These are phyloP conservation scores for Nasonovia ribisnigri DNA, from an alignment of 2,888 invertebrate species.

Conservation along the genomic window DNA sequence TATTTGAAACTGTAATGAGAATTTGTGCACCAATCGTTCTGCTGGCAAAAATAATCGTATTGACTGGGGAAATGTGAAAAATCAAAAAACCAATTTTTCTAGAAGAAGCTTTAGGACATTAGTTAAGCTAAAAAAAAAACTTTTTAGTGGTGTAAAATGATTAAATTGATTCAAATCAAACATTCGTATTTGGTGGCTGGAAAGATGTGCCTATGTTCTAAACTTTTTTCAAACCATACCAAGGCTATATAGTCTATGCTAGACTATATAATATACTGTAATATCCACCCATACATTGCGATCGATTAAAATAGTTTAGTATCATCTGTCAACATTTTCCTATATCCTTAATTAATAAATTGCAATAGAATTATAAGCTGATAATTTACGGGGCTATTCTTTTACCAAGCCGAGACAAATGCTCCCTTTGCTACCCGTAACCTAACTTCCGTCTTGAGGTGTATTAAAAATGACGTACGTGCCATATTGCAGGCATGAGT, in stretches of 20 bases:
- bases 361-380: neutral
- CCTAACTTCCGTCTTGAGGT: neutral
- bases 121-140: neutral
- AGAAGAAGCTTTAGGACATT: neutral
- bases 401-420: neutral
- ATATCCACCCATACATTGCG: neutral
- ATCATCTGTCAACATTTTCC: neutral
- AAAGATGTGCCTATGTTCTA: neutral
- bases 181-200: neutral
- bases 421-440: neutral
- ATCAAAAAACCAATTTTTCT: no score
- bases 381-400: neutral
- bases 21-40: no score
- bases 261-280: neutral
- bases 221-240: neutral
- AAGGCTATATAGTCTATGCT: neutral
- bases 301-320: neutral
- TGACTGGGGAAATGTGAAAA: no score
- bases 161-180: neutral
- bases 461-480: neutral
- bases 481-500: slow-evolving; percentile 28
- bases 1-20: no score
- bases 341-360: neutral
- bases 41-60: no score
- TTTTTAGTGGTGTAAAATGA: neutral